A percentile compares a stretch with the other conserved stretches of the same genome.
These are phyloP conservation scores for Aviceda subcristata DNA, from an alignment of 2,113 vertebrate genomes.

Conservation along the genomic window DNA sequence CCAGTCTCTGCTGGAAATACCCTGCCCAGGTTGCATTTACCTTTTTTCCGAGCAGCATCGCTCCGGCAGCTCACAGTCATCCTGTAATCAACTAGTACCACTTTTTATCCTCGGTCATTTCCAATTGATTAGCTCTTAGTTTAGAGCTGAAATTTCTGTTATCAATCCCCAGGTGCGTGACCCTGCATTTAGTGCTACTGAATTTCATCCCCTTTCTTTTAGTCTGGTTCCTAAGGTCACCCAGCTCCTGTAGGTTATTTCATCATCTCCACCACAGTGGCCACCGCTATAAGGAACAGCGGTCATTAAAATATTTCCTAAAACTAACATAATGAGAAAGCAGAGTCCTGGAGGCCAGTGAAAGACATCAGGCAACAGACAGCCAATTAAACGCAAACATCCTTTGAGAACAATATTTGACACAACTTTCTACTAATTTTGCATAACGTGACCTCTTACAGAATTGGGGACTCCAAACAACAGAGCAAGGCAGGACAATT, in stretches of 20 bases:
- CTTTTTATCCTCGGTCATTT: neutral
- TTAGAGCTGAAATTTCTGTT: neutral
- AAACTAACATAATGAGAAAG: neutral
- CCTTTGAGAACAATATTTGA: neutral
- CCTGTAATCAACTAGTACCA: neutral
- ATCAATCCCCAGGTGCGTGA: neutral
- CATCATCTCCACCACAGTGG: neutral
- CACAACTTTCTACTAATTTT: neutral
- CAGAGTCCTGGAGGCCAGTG: neutral
- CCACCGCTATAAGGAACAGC: neutral
- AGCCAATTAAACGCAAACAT: neutral
- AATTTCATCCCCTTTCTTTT: neutral
- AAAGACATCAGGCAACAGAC: neutral
- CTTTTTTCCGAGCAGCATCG: neutral
- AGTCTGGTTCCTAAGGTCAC: neutral
- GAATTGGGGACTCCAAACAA: neutral
- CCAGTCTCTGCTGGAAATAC: neutral
- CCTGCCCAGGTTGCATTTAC: neutral
- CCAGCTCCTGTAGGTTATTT: neutral
- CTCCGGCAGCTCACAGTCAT: neutral
- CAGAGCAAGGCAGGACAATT: neutral
- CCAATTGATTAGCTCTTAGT: neutral
- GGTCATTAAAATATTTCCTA: neutral
- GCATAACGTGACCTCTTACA: fast-evolving
- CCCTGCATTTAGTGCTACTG: neutral